A percentile compares a stretch with the other conserved stretches of the same genome.
Evolutionary conservation across 2,888 invertebrate genomes (phyloP).

Genomic region (Philonicus albiceps): DNA sequence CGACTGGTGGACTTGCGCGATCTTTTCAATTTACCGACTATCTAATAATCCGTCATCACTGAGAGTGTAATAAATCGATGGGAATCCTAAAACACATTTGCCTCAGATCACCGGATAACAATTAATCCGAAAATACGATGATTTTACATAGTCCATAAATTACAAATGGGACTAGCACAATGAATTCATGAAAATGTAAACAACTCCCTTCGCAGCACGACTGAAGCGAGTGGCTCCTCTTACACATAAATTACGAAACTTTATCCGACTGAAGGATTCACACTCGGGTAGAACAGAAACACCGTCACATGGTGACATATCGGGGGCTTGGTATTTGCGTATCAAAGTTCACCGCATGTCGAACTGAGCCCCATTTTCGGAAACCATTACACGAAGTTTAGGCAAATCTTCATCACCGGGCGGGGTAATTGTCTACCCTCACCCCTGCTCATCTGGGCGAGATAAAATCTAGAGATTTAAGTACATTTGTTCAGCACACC

Average conservation of each 20-base stretch:
- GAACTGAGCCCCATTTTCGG: background rate
- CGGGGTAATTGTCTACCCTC: background rate
- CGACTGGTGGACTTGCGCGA: background rate
- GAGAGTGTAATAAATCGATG: background rate
- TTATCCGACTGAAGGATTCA: background rate
- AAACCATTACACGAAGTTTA: background rate
- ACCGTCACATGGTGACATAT: background rate
- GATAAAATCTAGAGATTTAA: background rate
- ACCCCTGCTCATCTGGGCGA: background rate
- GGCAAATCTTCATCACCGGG: background rate
- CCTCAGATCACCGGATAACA: background rate
- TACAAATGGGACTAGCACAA: background rate
- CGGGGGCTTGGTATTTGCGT: background rate
- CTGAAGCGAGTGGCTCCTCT: background rate
- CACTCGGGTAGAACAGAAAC: background rate
- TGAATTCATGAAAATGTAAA: constrained; percentile 16
- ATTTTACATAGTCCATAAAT: background rate
- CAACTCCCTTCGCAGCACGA: background rate
- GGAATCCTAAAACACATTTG: background rate
- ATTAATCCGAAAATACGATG: background rate
- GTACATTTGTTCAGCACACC: background rate
- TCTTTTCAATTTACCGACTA: background rate
- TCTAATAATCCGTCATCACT: background rate
- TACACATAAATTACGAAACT: background rate
- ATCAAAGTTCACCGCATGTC: background rate